These are phyloP conservation scores for Drosophila rhopaloa DNA, from an alignment of 1,140 invertebrate species.

Conservation along the genomic window DNA sequence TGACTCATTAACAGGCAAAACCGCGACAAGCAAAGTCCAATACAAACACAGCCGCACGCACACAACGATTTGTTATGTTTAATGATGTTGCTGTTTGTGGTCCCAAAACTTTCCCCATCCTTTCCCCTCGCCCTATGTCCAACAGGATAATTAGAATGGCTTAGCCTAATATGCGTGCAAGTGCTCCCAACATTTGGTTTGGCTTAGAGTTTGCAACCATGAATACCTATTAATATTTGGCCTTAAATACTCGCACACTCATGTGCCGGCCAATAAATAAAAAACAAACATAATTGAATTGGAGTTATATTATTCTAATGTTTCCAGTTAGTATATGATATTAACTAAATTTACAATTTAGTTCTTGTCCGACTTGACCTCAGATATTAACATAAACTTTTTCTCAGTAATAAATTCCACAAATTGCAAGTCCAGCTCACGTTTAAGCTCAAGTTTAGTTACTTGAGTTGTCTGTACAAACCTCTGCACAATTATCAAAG, in stretches of 20 bases:
- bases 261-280: too few relatives aligned
- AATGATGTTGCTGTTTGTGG: slow-evolving; percentile 62
- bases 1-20: slow-evolving; percentile 80
- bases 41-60: slow-evolving; percentile 15
- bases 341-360: background rate
- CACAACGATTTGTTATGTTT: slow-evolving; percentile 57
- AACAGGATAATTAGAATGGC: slow-evolving; percentile 55
- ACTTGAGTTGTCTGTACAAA: slow-evolving; percentile 2
- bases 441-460: background rate
- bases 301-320: background rate
- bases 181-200: slow-evolving; percentile 16
- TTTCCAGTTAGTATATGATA: background rate
- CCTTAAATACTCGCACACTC: slow-evolving; percentile 26
- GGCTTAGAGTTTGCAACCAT: background rate
- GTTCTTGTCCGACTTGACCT: background rate
- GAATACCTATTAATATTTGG: slow-evolving; percentile 25
- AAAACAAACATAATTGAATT: background rate
- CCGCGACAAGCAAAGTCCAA: slow-evolving; percentile 67
- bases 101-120: slow-evolving; percentile 22
- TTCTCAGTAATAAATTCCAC: background rate
- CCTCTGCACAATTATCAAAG: slow-evolving; percentile 49
- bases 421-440: background rate
- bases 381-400: background rate
- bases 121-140: background rate
- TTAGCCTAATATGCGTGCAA: slow-evolving; percentile 46